Conservation (phyloP, 2,888 invertebrate genomes). For the Omphaloscelis lunosa region DNA sequence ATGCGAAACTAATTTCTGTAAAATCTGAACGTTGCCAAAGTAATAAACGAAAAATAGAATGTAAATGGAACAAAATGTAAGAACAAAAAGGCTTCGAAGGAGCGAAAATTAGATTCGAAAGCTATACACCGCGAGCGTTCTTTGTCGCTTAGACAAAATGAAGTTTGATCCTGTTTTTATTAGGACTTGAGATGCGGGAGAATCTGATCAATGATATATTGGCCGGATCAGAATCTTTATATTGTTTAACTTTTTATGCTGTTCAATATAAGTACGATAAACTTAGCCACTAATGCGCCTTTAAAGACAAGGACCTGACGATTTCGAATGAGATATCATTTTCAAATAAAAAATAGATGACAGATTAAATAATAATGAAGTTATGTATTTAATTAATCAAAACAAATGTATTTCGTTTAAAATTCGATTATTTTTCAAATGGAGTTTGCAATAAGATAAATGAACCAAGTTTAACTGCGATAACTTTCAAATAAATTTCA, state of each 20-base stretch:
- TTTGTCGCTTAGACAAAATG: slow-evolving; percentile 76
- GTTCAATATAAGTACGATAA: no score
- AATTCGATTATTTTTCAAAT: slow-evolving; percentile 49
- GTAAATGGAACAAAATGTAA: slow-evolving; percentile 64
- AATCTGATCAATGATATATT: slow-evolving; percentile 59
- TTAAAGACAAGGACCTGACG: background rate
- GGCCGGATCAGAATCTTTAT: slow-evolving; percentile 43
- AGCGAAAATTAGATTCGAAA: slow-evolving; percentile 82
- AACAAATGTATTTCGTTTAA: slow-evolving; percentile 49
- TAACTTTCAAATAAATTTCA: slow-evolving; percentile 42
- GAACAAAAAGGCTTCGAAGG: slow-evolving; percentile 66
- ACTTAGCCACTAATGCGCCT: background rate
- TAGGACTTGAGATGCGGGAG: slow-evolving; percentile 66
- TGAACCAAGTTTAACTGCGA: slow-evolving; percentile 54
- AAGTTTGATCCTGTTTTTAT: slow-evolving; percentile 81
- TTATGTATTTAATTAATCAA: slow-evolving; percentile 25
- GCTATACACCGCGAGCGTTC: slow-evolving; percentile 79
- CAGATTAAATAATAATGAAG: slow-evolving; percentile 9
- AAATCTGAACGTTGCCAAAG: slow-evolving; percentile 52
- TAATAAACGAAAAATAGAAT: slow-evolving; percentile 66
- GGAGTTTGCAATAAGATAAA: slow-evolving; percentile 59
- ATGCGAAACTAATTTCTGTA: slow-evolving; percentile 46
- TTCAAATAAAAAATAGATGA: slow-evolving; percentile 1
- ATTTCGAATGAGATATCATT: background rate
- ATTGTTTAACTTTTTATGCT: background rate